These are phyloP conservation scores for Unio delphinus DNA, from an alignment of 2,888 invertebrate genomes.

Conservation along the genomic window DNA sequence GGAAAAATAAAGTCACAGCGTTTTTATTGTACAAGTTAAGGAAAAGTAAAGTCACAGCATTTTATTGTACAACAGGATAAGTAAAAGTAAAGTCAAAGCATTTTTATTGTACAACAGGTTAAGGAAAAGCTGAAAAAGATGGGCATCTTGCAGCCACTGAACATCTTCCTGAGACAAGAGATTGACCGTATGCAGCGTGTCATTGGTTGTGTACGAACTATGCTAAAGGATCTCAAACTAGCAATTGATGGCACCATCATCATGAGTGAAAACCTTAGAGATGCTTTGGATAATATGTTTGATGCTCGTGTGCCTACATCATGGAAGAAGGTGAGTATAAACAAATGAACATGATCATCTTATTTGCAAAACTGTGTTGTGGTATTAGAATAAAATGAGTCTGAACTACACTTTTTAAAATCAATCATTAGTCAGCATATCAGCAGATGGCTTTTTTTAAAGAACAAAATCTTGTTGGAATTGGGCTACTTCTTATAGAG, in stretches of 20 bases:
- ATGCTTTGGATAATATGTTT: constrained; percentile 95
- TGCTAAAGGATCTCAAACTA: constrained; percentile 89
- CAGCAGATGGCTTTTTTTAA: neutral
- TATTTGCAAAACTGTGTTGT: too few relatives aligned
- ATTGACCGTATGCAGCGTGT: constrained; percentile 89
- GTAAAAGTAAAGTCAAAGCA: neutral
- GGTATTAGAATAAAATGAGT: too few relatives aligned
- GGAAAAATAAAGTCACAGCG: constrained; percentile 76
- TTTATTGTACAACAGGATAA: too few relatives aligned
- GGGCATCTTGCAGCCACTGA: constrained; percentile 95
- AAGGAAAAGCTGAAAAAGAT: constrained; percentile 89
- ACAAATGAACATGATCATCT: too few relatives aligned
- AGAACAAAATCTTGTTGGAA: neutral
- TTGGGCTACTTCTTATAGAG: neutral
- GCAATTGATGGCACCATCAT: constrained; percentile 98
- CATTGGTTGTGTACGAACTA: constrained; percentile 83
- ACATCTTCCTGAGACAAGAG: constrained; percentile 88
- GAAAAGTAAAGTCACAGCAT: neutral
- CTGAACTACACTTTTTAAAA: too few relatives aligned
- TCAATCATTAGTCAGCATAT: too few relatives aligned
- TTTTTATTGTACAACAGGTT: constrained; percentile 57
- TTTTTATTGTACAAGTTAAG: too few relatives aligned
- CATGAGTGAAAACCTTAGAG: constrained; percentile 91
- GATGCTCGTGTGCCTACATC: constrained; percentile 93
- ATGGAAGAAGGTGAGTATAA: constrained; percentile 84